Percentiles rank a stretch among this genome's conserved stretches.
Evolutionary conservation across 2,113 vertebrate species (phyloP).

Genomic region (Hucho hucho): DNA sequence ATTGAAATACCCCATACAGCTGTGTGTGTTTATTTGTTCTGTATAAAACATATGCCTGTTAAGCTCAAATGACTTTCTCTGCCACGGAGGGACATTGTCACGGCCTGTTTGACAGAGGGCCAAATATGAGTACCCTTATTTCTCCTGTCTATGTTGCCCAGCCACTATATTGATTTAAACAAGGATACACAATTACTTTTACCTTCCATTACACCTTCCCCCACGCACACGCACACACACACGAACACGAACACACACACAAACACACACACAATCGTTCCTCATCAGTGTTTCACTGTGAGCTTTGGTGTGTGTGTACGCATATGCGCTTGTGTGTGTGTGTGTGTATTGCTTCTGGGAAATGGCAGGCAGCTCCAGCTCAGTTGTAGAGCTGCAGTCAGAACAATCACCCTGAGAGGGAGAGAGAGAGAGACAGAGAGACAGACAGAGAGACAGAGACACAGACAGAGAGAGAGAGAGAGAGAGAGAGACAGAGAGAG

Average conservation of each 20-base stretch:
- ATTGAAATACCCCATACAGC: background rate
- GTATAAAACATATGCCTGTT: background rate
- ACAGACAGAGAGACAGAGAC: no score
- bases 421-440: no score
- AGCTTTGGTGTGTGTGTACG: background rate
- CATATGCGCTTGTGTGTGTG: background rate
- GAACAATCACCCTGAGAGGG: constrained; percentile 11
- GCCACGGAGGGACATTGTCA: background rate
- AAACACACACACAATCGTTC: no score
- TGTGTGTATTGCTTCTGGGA: constrained; percentile 17
- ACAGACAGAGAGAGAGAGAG: no score
- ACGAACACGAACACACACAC: no score
- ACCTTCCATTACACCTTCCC: background rate
- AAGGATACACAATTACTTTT: constrained; percentile 46
- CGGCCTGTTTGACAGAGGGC: constrained; percentile 1
- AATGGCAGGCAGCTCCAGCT: constrained; percentile 3
- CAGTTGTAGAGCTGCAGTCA: background rate
- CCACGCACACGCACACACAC: no score
- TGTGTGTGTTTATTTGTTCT: background rate
- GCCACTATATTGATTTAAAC: constrained; percentile 58
- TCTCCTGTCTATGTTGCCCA: constrained; percentile 46
- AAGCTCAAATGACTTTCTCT: background rate
- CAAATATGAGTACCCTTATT: constrained; percentile 24
- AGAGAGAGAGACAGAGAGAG: no score
- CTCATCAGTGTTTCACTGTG: background rate